phyloP scores from a whole-genome alignment of 37 sponge, comb jelly and placozoan species.

The Petrosia ficiformis region DNA sequence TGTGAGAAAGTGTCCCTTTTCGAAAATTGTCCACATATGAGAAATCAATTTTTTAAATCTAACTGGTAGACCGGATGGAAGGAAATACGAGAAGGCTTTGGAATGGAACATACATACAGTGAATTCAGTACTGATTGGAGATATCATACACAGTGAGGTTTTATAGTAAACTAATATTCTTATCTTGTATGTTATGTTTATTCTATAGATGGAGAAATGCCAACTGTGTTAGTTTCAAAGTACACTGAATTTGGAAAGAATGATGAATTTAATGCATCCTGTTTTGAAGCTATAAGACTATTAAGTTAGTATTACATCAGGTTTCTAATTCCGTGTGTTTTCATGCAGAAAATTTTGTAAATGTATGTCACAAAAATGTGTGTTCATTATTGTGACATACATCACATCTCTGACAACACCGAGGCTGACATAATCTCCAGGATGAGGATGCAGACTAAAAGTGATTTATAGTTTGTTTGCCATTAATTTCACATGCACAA shows the following conservation, averaged over 20 bases:
- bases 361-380: no score
- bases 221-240: slow-evolving; percentile 25
- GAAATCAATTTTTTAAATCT: not conserved
- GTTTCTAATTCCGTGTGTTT: not conserved
- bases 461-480: no score
- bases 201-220: slow-evolving; percentile 32
- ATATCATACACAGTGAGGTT: slow-evolving; percentile 61
- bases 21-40: not conserved
- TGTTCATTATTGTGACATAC: no score
- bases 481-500: no score
- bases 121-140: slow-evolving; percentile 74
- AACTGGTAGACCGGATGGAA: slow-evolving; percentile 68
- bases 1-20: no score
- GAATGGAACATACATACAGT: slow-evolving; percentile 83
- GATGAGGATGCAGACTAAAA: no score
- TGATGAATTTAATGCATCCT: slow-evolving; percentile 42
- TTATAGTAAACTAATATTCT: not conserved
- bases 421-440: no score
- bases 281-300: slow-evolving; percentile 27
- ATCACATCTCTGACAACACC: no score
- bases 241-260: slow-evolving; percentile 24
- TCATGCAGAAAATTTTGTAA: not conserved
- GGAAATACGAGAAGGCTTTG: slow-evolving; percentile 80
- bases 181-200: not conserved
- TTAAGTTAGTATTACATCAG: slow-evolving; percentile 36